phyloP scores from a whole-genome alignment of 2,888 invertebrate genomes.

The Papilio gigon region DNA sequence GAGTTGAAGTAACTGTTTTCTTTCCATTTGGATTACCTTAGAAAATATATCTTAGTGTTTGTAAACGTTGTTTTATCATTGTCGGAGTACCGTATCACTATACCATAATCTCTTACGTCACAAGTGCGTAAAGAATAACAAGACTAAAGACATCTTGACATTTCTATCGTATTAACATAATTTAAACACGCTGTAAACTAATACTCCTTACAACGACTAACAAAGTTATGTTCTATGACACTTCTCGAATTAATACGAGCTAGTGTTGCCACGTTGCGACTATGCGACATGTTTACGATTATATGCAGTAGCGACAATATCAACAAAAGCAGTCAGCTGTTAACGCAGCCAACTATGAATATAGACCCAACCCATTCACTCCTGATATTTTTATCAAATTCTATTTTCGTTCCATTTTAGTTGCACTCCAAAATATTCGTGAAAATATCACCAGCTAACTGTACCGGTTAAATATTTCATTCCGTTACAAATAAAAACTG shows the following conservation, averaged over 20 bases:
- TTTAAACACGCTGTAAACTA: background rate
- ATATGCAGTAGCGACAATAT: background rate
- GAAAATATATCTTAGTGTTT: too few species aligned
- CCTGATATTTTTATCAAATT: constrained; percentile 12
- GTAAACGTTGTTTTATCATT: too few species aligned
- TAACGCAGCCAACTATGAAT: constrained; percentile 21
- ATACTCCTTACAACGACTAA: background rate
- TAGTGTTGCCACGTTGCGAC: background rate
- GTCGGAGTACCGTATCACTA: too few species aligned
- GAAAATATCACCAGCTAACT: constrained; percentile 2
- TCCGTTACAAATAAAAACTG: constrained; percentile 15
- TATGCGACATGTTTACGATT: constrained; percentile 6
- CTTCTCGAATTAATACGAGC: background rate
- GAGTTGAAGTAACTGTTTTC: too few species aligned
- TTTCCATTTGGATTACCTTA: too few species aligned
- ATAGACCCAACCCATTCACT: constrained; percentile 25
- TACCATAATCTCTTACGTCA: too few species aligned
- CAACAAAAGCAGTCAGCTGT: constrained; percentile 18
- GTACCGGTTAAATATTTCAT: constrained; percentile 20
- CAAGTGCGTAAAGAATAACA: too few species aligned
- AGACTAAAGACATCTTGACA: too few species aligned
- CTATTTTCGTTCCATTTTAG: constrained; percentile 31
- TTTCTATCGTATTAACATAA: background rate
- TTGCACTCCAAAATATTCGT: constrained; percentile 24
- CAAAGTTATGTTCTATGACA: background rate